Percentiles rank a stretch among this genome's conserved stretches.
Conservation (phyloP, 1,140 invertebrate species). For the Meloidogyne chitwoodi region DNA sequence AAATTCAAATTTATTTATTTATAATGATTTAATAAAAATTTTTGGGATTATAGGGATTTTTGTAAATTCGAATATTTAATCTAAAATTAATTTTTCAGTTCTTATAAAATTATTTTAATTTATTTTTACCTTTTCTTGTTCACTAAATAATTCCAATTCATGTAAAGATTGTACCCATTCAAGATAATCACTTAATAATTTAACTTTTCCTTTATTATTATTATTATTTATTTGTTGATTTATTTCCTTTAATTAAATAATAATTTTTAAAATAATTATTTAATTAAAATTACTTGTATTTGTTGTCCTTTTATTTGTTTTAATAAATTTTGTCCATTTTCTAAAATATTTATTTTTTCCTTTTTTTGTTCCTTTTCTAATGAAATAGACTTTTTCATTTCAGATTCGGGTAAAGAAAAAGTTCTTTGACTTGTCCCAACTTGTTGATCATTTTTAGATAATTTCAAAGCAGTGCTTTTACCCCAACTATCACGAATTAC, state of each 20-base stretch:
- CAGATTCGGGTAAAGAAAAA: neutral
- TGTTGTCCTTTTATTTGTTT: neutral
- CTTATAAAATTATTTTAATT: neutral
- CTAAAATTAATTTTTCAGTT: too few species aligned
- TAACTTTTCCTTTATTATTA: neutral
- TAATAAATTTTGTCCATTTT: neutral
- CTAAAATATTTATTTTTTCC: neutral
- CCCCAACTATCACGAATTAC: conserved; percentile 19
- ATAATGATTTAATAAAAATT: too few species aligned
- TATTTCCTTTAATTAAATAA: neutral
- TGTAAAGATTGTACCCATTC: conserved; percentile 10
- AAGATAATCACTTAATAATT: conserved; percentile 16
- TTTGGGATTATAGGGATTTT: too few species aligned
- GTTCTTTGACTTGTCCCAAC: neutral
- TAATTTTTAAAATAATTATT: neutral
- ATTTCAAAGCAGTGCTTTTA: neutral
- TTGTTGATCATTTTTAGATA: neutral
- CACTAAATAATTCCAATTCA: conserved; percentile 6
- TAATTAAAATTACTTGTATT: neutral
- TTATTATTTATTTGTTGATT: neutral
- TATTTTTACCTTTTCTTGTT: conserved; percentile 3
- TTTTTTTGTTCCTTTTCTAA: neutral
- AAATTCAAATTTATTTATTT: too few species aligned
- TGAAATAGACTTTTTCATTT: neutral
- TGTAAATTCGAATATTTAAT: too few species aligned